Percentiles rank a stretch among this genome's conserved stretches.
Conservation (phyloP, 1,140 invertebrate genomes). For the Magallana angulata region DNA sequence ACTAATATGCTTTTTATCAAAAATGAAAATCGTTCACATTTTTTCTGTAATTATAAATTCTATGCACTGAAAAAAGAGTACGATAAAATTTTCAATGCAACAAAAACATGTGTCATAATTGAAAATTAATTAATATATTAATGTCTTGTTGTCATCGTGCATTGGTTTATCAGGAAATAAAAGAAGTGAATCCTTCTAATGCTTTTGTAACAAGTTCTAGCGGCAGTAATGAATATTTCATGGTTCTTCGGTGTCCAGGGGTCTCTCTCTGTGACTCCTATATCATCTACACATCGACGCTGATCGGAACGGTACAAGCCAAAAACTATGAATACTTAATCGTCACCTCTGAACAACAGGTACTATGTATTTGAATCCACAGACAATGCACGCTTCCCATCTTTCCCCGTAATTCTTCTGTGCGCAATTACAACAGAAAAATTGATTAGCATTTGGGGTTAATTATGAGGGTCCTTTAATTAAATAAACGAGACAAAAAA, state of each 20-base stretch:
- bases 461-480: no score
- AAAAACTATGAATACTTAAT: not conserved
- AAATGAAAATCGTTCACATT: no score
- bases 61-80: not conserved
- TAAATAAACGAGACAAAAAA: no score
- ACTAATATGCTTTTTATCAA: no score
- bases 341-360: no score
- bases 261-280: not conserved
- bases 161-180: not conserved
- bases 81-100: not conserved
- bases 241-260: not conserved
- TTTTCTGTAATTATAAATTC: not conserved
- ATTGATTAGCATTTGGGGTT: no score
- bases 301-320: not conserved
- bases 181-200: not conserved
- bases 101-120: not conserved
- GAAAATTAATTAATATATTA: constrained; percentile 1
- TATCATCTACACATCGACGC: not conserved
- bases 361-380: no score
- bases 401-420: no score
- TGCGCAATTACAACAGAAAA: no score
- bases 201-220: not conserved
- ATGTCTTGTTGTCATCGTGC: not conserved
- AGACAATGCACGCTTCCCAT: no score
- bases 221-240: not conserved